Base-by-base conservation (phyloP, 2,113 vertebrate genomes). In the Heteronetta atricapilla region DNA sequence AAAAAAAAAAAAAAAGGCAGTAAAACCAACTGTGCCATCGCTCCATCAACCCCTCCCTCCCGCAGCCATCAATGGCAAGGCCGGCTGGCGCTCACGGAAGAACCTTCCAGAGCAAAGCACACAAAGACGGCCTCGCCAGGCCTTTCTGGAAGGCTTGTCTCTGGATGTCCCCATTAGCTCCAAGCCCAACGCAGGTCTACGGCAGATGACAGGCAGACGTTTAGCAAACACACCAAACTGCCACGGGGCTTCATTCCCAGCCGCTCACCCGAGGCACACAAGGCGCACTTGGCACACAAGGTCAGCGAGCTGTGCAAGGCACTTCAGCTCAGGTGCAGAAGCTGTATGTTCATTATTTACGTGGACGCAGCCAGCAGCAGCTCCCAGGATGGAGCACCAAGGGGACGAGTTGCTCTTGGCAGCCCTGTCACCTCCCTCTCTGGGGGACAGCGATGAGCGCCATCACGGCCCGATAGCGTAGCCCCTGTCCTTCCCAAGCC, bases 31-130 rank as follows among this genome's bases (percentile, higher is more conserved):
- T 17, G 22, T 90, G 63, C 36, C 67, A 85, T 26, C 67, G 22
- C 44, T 89, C 70, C 34, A 68, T 58, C 52, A 87, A 91, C 89
- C 72, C 10, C 8, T 42, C 91, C 82, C 86, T 82, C 67, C 16
- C 55, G 73, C 58, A 91, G 67, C 62, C 90, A 50, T 46, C 70
- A 89, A 2, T 6, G 26, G 69, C 82, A 82, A 72, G 58, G 26
- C 53, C 84, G 11, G 29, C 64, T 91, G 58, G 36, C 1, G 4
- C 58, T 89, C n/a, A 44, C 21, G 23, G 74, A 21, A 75, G 38
- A 85, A 33, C 19, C 91, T 73, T 91, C 52, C 53, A 92, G 58
- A 89, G 87, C 91, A 92, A 89, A 95, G 67, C 58, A 62, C 78
- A 44, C 23, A 11, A 40, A 69, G 60, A 5, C 48, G 31, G 13